Percentiles rank a stretch among this genome's conserved stretches.
Conservation (phyloP, 2,113 vertebrate species). For the Pluvialis apricaria region DNA sequence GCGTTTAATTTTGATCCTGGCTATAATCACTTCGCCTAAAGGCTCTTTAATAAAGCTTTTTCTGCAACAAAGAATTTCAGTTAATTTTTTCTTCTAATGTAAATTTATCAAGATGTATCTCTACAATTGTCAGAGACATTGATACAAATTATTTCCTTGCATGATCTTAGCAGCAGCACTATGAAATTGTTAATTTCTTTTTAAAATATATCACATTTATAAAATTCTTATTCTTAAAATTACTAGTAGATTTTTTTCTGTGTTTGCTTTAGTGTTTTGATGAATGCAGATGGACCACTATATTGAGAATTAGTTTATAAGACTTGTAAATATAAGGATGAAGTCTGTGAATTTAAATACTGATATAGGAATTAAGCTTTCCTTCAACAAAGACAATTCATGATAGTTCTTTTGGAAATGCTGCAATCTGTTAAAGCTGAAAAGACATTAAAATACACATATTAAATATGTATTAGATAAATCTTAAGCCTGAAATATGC, state of each 20-base stretch:
- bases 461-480: constrained; percentile 41
- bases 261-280: background rate
- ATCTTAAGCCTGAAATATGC: constrained; percentile 25
- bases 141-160: background rate
- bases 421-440: constrained; percentile 13
- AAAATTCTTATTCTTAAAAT: background rate
- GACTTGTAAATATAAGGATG: background rate
- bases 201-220: background rate
- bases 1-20: background rate
- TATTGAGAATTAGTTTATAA: background rate
- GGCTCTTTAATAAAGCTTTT: background rate
- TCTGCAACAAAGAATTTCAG: background rate
- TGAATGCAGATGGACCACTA: background rate
- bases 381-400: background rate
- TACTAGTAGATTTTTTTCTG: background rate
- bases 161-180: background rate
- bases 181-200: background rate
- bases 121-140: background rate
- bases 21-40: background rate
- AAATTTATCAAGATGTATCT: background rate
- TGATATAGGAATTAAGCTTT: background rate
- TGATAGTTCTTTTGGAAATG: background rate
- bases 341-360: background rate
- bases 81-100: background rate
- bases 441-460: constrained; percentile 15